These are phyloP conservation scores for Bathynomus jamesi DNA, from an alignment of 1,140 invertebrate genomes.

Conservation along the genomic window DNA sequence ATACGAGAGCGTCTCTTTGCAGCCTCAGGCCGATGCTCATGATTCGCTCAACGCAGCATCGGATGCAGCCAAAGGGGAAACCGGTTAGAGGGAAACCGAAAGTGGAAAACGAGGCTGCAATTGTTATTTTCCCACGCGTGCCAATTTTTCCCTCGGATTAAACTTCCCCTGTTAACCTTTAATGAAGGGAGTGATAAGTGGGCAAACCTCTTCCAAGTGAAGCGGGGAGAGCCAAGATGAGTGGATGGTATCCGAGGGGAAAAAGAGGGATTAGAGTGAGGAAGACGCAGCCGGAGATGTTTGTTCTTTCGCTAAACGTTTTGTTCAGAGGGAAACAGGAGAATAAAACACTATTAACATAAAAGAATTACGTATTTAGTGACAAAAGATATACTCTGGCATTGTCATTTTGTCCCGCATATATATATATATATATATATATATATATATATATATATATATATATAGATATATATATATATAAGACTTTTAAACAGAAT, in stretches of 20 bases:
- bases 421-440: constrained; percentile 21
- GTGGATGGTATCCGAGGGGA: neutral
- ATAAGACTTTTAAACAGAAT: neutral
- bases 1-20: too few species aligned
- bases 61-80: neutral
- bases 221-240: neutral
- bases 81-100: neutral
- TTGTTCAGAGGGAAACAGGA: neutral
- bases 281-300: neutral
- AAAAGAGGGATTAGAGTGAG: neutral
- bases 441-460: constrained; percentile 11
- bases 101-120: neutral
- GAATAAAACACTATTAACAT: too few species aligned
- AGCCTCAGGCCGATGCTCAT: too few species aligned
- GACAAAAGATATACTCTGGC: too few species aligned
- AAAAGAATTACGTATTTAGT: too few species aligned
- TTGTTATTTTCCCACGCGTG: neutral
- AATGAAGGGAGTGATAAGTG: neutral
- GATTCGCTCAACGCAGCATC: too few species aligned
- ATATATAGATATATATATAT: too few species aligned
- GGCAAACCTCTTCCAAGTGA: neutral
- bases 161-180: neutral
- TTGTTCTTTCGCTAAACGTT: neutral
- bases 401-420: too few species aligned
- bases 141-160: neutral